Evolutionary conservation across 2,888 invertebrate species (phyloP).

Genomic region (Sisyra nigra): DNA sequence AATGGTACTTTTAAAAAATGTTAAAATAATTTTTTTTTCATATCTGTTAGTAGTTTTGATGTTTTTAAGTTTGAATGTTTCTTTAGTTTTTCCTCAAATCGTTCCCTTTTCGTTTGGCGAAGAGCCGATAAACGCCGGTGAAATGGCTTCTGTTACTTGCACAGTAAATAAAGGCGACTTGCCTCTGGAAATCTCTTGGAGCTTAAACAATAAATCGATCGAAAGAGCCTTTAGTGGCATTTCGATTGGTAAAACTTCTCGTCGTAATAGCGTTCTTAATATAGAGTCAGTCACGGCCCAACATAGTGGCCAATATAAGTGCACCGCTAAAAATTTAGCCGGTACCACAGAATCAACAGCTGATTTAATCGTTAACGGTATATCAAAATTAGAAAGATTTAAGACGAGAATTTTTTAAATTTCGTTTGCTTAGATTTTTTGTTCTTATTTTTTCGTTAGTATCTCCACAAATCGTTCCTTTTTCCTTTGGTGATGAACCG

Average conservation of each 20-base stretch:
- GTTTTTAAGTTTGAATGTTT: not conserved
- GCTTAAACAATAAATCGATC: slow-evolving; percentile 41
- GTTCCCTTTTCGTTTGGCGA: slow-evolving; percentile 55
- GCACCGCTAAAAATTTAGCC: slow-evolving; percentile 53
- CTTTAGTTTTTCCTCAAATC: slow-evolving; percentile 32
- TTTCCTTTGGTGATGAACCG: slow-evolving; percentile 39
- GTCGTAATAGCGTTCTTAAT: slow-evolving; percentile 37
- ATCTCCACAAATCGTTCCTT: slow-evolving; percentile 36
- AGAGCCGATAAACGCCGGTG: slow-evolving; percentile 42
- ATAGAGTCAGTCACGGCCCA: slow-evolving; percentile 46
- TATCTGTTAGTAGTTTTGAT: slow-evolving; percentile 2
- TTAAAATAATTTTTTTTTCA: no score
- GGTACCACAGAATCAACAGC: slow-evolving; percentile 53
- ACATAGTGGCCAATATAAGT: slow-evolving; percentile 61
- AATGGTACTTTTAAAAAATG: slow-evolving; percentile 36
- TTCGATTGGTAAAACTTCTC: slow-evolving; percentile 20
- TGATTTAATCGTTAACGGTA: slow-evolving; percentile 57
- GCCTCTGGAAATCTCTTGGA: slow-evolving; percentile 60
- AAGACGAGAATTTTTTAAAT: no score
- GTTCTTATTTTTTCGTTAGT: slow-evolving; percentile 5
- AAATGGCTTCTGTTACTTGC: slow-evolving; percentile 44
- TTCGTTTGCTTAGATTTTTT: not conserved
- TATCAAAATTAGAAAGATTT: no score
- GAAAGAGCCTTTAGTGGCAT: slow-evolving; percentile 18
- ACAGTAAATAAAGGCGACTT: slow-evolving; percentile 49